Evolutionary conservation across 1,140 invertebrate genomes (phyloP).

Genomic region (Kradibia gibbosae): DNA sequence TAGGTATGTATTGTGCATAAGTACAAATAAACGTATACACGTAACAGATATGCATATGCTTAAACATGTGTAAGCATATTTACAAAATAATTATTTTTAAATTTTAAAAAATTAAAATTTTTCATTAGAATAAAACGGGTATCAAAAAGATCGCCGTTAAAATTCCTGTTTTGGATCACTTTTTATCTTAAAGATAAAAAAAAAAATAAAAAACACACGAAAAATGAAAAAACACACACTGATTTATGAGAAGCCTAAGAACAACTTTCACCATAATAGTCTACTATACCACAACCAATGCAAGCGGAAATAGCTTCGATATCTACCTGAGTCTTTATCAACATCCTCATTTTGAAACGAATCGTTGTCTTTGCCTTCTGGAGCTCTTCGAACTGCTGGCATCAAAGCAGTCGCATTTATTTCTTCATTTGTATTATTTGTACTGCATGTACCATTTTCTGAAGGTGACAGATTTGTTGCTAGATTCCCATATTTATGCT

Average conservation of each 20-base stretch:
- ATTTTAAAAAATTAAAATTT: slow-evolving; percentile 25
- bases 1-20: slow-evolving; percentile 6
- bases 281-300: slow-evolving; percentile 69
- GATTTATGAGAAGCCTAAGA: slow-evolving; percentile 37
- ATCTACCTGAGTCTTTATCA: slow-evolving; percentile 74
- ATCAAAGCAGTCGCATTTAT: slow-evolving; percentile 73
- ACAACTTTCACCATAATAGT: slow-evolving; percentile 49
- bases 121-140: not conserved
- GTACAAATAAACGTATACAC: not conserved
- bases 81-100: slow-evolving; percentile 43
- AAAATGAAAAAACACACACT: slow-evolving; percentile 36
- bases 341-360: slow-evolving; percentile 76
- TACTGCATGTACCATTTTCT: slow-evolving; percentile 59
- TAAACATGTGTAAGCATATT: slow-evolving; percentile 38
- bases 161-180: not conserved
- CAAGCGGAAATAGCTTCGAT: slow-evolving; percentile 61
- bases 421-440: slow-evolving; percentile 66
- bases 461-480: slow-evolving; percentile 56
- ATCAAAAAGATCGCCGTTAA: slow-evolving; percentile 1
- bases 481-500: slow-evolving; percentile 62
- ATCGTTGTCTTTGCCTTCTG: slow-evolving; percentile 86
- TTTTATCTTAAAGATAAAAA: slow-evolving; percentile 22
- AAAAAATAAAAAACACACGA: not conserved
- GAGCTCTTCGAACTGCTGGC: slow-evolving; percentile 76
- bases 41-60: slow-evolving; percentile 16